A percentile compares a stretch with the other conserved stretches of the same genome.
Evolutionary conservation across 2,113 vertebrate genomes (phyloP).

Genomic region (Loxodonta africana): DNA sequence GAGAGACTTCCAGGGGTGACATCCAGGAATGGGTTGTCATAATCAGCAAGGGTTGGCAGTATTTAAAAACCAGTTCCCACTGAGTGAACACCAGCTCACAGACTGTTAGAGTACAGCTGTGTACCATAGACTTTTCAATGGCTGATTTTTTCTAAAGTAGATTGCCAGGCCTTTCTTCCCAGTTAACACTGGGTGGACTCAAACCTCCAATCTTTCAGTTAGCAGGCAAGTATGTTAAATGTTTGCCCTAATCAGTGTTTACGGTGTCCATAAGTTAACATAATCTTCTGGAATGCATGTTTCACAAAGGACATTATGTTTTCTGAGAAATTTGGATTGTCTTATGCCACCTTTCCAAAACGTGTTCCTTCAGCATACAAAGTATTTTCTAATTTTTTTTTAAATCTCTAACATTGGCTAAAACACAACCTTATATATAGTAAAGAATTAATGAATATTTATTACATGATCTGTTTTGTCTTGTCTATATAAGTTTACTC

Average conservation of each 20-base stretch:
- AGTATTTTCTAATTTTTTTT: not conserved
- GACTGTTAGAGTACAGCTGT: not conserved
- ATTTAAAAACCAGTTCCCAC: not conserved
- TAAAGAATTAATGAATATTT: not conserved
- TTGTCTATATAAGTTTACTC: not conserved
- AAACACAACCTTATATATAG: not conserved
- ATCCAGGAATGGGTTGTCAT: not conserved
- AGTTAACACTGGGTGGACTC: not conserved
- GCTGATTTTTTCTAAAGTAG: not conserved
- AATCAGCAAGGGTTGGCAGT: too few species aligned
- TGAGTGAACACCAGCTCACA: not conserved
- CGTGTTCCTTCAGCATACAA: not conserved
- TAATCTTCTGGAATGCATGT: not conserved
- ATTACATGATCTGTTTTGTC: not conserved
- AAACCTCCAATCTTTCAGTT: not conserved
- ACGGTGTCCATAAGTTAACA: not conserved
- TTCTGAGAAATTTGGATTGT: fast-evolving
- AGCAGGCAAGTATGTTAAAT: not conserved
- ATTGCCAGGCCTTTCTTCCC: not conserved
- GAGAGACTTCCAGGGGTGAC: not conserved
- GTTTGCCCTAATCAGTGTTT: not conserved
- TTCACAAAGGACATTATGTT: not conserved
- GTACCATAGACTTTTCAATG: not conserved
- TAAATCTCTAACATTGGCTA: not conserved
- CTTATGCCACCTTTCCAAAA: not conserved